These are phyloP conservation scores for Chaetura pelagica DNA, from an alignment of 2,113 vertebrate genomes.

Conservation along the genomic window DNA sequence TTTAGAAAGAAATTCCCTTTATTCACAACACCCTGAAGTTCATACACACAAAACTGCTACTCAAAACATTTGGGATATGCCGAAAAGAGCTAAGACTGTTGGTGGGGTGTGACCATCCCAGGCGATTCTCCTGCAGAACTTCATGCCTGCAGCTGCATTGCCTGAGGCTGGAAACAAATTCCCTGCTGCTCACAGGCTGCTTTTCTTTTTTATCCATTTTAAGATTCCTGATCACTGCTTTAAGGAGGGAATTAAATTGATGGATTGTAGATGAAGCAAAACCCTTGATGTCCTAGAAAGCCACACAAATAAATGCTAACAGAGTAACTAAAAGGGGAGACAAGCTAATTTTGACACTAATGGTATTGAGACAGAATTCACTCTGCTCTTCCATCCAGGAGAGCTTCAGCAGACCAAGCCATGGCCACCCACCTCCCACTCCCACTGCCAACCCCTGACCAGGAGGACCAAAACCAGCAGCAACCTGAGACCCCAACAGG, in stretches of 20 bases:
- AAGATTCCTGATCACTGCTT: not conserved
- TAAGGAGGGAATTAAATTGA: slow-evolving; percentile 33
- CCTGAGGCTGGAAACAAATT: not conserved
- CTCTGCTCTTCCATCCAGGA: fast-evolving
- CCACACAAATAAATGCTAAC: not conserved
- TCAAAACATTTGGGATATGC: not conserved
- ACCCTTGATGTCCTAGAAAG: not conserved
- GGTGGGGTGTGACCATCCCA: not conserved
- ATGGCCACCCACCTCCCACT: not conserved
- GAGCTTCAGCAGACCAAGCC: not conserved
- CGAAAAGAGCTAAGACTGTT: not conserved
- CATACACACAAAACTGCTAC: not conserved
- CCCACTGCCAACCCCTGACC: fast-evolving
- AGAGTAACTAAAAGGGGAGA: not conserved
- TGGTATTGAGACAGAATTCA: not conserved
- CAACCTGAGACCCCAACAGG: not conserved
- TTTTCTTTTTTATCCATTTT: not conserved
- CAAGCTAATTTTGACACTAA: not conserved
- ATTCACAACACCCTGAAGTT: not conserved
- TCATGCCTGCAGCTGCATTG: not conserved
- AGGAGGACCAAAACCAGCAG: not conserved
- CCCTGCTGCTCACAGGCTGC: not conserved
- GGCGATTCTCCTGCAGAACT: not conserved
- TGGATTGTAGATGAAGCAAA: not conserved
- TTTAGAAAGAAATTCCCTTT: not conserved